Evolutionary conservation across 2,797 vertebrate genomes (phyloP), one percentile per base, ranked within the genome.

Genomic region (Psittacula echo): DNA sequence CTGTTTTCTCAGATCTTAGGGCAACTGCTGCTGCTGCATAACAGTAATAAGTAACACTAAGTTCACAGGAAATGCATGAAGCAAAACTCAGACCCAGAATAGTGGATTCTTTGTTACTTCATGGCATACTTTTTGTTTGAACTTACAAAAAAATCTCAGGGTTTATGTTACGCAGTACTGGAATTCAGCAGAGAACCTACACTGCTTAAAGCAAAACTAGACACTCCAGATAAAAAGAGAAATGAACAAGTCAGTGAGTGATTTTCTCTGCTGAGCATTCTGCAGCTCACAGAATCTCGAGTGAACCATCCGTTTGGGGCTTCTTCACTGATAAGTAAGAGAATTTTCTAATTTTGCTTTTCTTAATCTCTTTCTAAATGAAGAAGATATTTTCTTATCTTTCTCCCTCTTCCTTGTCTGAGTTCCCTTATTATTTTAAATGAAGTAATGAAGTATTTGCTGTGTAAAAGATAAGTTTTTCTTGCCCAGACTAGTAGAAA

Each of bases 151-250:
- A 87, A 16, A 11, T 32, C 32, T 65, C 58, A 41, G 15, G 9
- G 78, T 93, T 91, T 92, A 81, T 47, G 50, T 71, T 92, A 91
- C 60, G 87, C 42, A 50, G 60, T 32, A 56, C 24, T 89, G 85
- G 81, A 95, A 93, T 91, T 90, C 83, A 72, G 71, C 41, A 30
- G 2, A 85, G 79, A 91, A 93, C 34, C 66, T 39, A 68, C 37
- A 58, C 2, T 72, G 64, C 47, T 95, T 94, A 70, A 90, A 95
- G 73, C 67, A 90, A 82, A 95, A 54, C 51, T 61, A 79, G 56
- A 71, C 42, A 56, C 17, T 58, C 13, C 21, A 53, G 67, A 87
- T 64, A 71, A 94, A 90, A 88, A 82, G 44, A 51, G 81, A 94
- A 94, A 82, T 9, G 5, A 78, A 54, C 14, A 76, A 73, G 26